These are phyloP conservation scores for Calidris pugnax DNA, from an alignment of 2,113 vertebrate genomes.

Conservation along the genomic window DNA sequence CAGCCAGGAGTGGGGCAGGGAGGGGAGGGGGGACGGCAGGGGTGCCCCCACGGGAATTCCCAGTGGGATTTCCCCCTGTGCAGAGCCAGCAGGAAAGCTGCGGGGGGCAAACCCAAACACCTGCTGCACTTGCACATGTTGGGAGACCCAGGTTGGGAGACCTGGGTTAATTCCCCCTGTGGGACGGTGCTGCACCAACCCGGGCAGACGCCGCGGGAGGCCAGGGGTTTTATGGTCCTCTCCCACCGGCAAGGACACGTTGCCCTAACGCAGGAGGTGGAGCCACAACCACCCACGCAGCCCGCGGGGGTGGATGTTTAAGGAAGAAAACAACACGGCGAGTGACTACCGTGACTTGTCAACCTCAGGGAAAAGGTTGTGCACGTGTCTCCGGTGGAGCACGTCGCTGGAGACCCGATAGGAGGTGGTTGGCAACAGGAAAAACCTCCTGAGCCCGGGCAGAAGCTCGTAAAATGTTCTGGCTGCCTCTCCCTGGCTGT, in stretches of 20 bases:
- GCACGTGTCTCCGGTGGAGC: accelerated
- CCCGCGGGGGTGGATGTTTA: not conserved
- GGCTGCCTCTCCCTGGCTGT: not conserved
- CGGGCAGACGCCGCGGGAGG: accelerated
- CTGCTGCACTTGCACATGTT: accelerated
- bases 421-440: not conserved
- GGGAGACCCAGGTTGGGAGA: not conserved
- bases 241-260: accelerated
- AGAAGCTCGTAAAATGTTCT: not conserved
- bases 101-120: not conserved
- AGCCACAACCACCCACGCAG: accelerated
- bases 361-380: not conserved
- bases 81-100: not conserved
- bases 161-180: not conserved
- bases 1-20: not conserved
- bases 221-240: not conserved
- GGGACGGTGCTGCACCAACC: not conserved
- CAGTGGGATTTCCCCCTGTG: accelerated
- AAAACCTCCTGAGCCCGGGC: not conserved
- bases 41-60: accelerated
- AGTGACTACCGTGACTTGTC: not conserved
- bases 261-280: not conserved
- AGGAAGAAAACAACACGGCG: not conserved
- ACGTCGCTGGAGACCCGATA: not conserved
- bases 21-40: not conserved